Evolutionary conservation across 2,888 invertebrate genomes (phyloP).

Genomic region (Charanyca ferruginea): DNA sequence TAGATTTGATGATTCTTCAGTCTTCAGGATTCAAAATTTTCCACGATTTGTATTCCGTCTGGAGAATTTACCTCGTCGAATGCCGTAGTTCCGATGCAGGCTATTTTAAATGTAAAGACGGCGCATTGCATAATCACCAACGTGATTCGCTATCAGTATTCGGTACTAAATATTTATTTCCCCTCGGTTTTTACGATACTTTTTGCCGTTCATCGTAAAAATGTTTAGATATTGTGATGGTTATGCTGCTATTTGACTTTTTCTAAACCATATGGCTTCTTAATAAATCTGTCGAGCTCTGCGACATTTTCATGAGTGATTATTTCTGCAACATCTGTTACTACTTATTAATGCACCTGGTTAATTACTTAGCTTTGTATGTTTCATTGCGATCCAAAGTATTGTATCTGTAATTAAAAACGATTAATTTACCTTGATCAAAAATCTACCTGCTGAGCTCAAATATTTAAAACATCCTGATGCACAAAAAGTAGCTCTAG

Average conservation of each 20-base stretch:
- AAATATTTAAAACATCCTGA: conserved; percentile 58
- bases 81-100: conserved; percentile 87
- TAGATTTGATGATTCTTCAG: conserved; percentile 71
- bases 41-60: conserved; percentile 89
- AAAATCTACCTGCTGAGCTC: conserved; percentile 40
- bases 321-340: conserved; percentile 22
- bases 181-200: conserved; percentile 79
- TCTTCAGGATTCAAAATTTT: conserved; percentile 84
- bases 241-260: conserved; percentile 63
- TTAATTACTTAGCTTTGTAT: not conserved
- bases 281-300: conserved; percentile 33
- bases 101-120: conserved; percentile 89
- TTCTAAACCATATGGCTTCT: conserved; percentile 57
- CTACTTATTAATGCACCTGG: conserved; percentile 1
- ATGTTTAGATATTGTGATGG: conserved; percentile 74
- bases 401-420: conserved; percentile 22
- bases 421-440: conserved; percentile 18
- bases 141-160: conserved; percentile 88
- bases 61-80: conserved; percentile 84
- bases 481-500: conserved; percentile 48
- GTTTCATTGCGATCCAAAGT: not conserved
- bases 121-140: conserved; percentile 89
- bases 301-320: conserved; percentile 27
- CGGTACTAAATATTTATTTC: conserved; percentile 88
- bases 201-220: conserved; percentile 77